Evolutionary conservation across 2,113 vertebrate genomes (phyloP), one percentile per base, ranked within the genome.

Genomic region (Nymphicus hollandicus): DNA sequence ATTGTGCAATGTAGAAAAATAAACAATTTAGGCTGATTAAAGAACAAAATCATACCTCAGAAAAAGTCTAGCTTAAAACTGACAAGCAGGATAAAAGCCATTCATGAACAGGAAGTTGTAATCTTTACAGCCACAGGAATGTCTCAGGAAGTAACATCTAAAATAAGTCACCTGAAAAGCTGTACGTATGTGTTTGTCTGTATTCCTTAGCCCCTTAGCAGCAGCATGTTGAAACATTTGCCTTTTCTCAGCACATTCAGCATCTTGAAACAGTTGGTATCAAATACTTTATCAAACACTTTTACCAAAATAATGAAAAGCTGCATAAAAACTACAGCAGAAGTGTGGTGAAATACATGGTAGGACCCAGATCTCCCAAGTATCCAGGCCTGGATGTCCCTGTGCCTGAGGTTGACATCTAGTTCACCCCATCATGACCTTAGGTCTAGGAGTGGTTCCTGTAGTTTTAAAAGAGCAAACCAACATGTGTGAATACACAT

Each of bases 291-390:
- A n/a, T n/a, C n/a, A n/a, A n/a, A n/a, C n/a, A 53, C 9, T 95
- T 89, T 65, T 43, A 58, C n/a, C 3, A 74, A 84, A 86, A 28
- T 6, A 37, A 68, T 17, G 8, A 55, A 60, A 80, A 64, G 7
- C 7, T 60, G 6, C 14, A 35, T 65, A 33, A 60, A 50, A 88
- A 37, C n/a, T 55, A 35, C 11, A 81, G 15, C 29, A 69, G 4
- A 44, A 65, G 25, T 13, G 2, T 80, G 22, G 11, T 58, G 39
- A 56, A 83, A 68, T 15, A 64, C 7, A 24, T 0, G 2, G 9
- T 24, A 58, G 56, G 20, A 29, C 24, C 18, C 13, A 1, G 0
- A 20, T 22, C 0, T 0, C 13, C 33, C 2, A 3, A 33, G 15
- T 13, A 47, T 20, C 25, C 52, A 55, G 23, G 61, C 29, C 10